Percentiles rank a stretch among this genome's conserved stretches.
Conservation (phyloP, 2,797 vertebrate genomes). For the Botia kubotai region DNA sequence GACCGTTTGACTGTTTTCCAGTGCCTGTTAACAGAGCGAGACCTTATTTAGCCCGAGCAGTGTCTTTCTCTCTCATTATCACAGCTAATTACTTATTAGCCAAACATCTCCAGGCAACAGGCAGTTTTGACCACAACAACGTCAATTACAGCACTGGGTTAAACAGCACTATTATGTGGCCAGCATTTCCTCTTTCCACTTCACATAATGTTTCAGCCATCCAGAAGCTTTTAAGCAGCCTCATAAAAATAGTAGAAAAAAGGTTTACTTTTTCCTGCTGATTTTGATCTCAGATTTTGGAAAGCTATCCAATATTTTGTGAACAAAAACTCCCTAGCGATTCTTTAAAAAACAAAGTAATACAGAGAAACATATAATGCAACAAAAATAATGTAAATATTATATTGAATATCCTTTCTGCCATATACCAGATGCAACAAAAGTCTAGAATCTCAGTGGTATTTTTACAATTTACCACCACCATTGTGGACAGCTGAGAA, state of each 20-base stretch:
- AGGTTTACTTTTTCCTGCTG: neutral
- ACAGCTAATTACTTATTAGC: conserved; percentile 39
- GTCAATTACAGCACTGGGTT: conserved; percentile 6
- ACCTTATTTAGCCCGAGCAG: neutral
- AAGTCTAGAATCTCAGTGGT: neutral
- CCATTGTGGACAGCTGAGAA: conserved; percentile 42
- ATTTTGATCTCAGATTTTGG: neutral
- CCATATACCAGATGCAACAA: conserved; percentile 13
- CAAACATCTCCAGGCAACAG: conserved; percentile 40
- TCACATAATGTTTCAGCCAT: neutral
- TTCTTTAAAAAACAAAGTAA: conserved; percentile 1
- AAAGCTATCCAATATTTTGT: neutral
- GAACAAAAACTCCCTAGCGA: conserved; percentile 21
- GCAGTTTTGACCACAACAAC: conserved; percentile 3
- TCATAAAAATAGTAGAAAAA: neutral
- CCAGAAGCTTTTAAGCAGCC: neutral
- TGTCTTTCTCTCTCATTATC: conserved; percentile 31
- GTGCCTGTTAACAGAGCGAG: neutral
- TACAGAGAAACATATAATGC: neutral
- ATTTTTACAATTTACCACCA: conserved; percentile 53
- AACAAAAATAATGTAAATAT: conserved; percentile 40
- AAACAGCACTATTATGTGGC: neutral
- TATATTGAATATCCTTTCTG: conserved; percentile 41
- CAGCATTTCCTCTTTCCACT: neutral
- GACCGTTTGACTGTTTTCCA: neutral